phyloP scores from a whole-genome alignment of 2,888 invertebrate genomes.

The Crossocerus cetratus region DNA sequence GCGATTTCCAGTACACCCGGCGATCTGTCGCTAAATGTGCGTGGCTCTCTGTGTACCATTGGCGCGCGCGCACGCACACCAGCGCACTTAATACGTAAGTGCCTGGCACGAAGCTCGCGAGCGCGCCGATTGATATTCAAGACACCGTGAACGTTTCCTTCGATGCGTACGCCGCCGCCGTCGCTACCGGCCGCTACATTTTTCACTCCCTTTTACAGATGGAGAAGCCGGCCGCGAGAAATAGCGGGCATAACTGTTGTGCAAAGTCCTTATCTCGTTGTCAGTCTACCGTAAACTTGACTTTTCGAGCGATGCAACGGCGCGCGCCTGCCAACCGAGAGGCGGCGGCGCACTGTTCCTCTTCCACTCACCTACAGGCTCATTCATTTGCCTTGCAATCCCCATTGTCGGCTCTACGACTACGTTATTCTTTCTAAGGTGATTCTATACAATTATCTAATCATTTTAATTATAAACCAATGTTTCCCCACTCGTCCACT shows the following conservation, averaged over 20 bases:
- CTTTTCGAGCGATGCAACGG: slow-evolving; percentile 57
- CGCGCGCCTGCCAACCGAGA: not conserved
- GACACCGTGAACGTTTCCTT: slow-evolving; percentile 12
- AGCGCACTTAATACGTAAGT: not conserved
- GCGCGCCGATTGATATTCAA: slow-evolving; percentile 5
- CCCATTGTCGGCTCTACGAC: too few species aligned
- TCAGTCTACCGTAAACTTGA: slow-evolving; percentile 69
- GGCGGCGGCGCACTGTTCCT: too few species aligned
- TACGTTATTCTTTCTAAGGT: too few species aligned
- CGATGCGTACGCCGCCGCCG: not conserved
- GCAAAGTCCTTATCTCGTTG: slow-evolving; percentile 66
- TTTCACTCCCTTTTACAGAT: slow-evolving; percentile 17
- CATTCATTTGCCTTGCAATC: slow-evolving; percentile 7
- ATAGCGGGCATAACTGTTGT: slow-evolving; percentile 68
- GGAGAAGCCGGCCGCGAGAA: slow-evolving; percentile 46
- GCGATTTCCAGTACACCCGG: too few species aligned
- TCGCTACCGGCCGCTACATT: not conserved
- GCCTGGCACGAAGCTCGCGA: slow-evolving; percentile 3
- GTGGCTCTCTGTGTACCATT: not conserved
- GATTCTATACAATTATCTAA: too few species aligned
- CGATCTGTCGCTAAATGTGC: too few species aligned
- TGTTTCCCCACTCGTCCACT: too few species aligned
- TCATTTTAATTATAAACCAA: too few species aligned
- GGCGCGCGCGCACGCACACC: not conserved
- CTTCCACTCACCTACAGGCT: too few species aligned